Percentiles rank a stretch among this genome's conserved stretches.
Conservation (phyloP, 2,113 vertebrate species). For the Lagopus leucura region DNA sequence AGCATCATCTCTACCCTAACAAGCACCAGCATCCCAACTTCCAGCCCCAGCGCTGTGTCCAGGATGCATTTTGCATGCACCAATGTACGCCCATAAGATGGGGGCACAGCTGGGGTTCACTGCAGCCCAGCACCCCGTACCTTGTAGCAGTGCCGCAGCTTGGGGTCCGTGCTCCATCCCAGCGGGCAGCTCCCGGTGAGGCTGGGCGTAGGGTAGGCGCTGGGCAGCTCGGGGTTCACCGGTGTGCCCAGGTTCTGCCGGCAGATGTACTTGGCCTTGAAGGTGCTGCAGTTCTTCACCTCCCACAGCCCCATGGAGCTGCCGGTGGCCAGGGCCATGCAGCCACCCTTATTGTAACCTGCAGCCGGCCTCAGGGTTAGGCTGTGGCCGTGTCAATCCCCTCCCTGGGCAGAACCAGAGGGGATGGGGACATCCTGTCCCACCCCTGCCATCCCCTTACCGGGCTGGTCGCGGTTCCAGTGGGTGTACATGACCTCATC, state of each 20-base stretch:
- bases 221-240: conserved; percentile 81
- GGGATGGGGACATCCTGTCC: neutral
- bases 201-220: conserved; percentile 87
- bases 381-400: neutral
- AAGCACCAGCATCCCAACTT: neutral
- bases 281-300: conserved; percentile 83
- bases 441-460: conserved; percentile 51
- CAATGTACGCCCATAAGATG: neutral
- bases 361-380: conserved; percentile 7
- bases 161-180: conserved; percentile 87
- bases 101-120: neutral
- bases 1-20: accelerated
- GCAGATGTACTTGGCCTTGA: conserved; percentile 94
- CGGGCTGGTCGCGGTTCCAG: conserved; percentile 95
- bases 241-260: conserved; percentile 88
- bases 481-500: conserved; percentile 91
- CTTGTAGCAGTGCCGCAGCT: conserved; percentile 94
- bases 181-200: conserved; percentile 85
- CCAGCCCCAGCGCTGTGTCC: accelerated
- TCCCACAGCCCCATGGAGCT: conserved; percentile 92
- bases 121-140: conserved; percentile 62
- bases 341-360: conserved; percentile 85
- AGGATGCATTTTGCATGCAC: neutral
- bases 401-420: neutral
- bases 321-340: conserved; percentile 90